phyloP scores from a whole-genome alignment of 2,113 vertebrate species.

The Grantiella picta region DNA sequence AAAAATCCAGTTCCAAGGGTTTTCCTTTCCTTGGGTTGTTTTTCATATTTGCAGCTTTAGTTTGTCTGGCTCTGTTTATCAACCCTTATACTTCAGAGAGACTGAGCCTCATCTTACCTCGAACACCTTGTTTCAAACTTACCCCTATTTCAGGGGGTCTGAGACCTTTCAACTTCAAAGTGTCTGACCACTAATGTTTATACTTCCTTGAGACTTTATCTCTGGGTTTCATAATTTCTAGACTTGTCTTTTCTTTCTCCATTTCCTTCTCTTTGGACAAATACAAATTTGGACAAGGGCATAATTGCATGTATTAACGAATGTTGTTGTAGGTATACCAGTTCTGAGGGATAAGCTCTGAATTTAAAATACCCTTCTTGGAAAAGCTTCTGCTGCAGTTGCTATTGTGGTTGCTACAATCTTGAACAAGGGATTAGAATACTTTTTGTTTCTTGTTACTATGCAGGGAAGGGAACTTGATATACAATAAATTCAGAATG shows the following conservation, averaged over 20 bases:
- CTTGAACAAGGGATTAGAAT: background rate
- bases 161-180: background rate
- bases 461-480: background rate
- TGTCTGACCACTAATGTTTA: background rate
- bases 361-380: background rate
- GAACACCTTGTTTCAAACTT: background rate
- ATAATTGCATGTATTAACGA: background rate
- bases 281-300: background rate
- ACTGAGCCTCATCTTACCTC: background rate
- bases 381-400: background rate
- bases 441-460: background rate
- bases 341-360: background rate
- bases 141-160: background rate
- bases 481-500: background rate
- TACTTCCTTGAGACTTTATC: background rate
- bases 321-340: background rate
- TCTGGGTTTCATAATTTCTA: background rate
- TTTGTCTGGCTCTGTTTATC: background rate
- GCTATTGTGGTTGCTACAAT: background rate
- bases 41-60: background rate
- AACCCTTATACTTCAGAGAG: background rate
- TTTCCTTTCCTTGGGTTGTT: background rate
- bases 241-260: background rate
- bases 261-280: background rate
- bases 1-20: background rate